Conservation (phyloP, 2,113 vertebrate genomes). For the Collichthys lucidus region DNA sequence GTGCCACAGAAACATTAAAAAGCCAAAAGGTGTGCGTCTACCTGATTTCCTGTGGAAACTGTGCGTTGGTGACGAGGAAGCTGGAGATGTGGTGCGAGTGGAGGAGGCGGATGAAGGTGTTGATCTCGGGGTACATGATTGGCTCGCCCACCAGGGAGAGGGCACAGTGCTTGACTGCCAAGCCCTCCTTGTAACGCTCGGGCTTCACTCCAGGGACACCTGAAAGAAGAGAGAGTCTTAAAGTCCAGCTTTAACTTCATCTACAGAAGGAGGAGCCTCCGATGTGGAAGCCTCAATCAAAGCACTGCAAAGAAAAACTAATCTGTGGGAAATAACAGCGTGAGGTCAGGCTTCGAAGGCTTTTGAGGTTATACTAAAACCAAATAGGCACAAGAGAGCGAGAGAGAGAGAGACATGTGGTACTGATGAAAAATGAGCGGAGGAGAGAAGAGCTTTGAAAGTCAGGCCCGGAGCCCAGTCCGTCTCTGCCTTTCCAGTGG, state of each 20-base stretch:
- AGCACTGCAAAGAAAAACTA: neutral
- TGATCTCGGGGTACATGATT: slow-evolving; percentile 97
- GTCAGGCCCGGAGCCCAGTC: neutral
- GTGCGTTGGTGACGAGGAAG: slow-evolving; percentile 96
- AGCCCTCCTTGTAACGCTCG: slow-evolving; percentile 88
- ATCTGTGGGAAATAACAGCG: neutral
- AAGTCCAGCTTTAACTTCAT: neutral
- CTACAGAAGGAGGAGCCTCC: neutral
- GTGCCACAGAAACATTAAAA: neutral
- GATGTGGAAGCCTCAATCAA: neutral
- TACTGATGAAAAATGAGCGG: slow-evolving; percentile 6
- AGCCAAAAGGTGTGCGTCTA: slow-evolving; percentile 55
- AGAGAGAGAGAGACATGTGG: neutral
- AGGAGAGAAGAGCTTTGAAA: neutral
- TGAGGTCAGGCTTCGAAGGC: neutral
- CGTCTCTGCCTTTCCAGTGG: neutral
- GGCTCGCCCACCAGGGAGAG: slow-evolving; percentile 96
- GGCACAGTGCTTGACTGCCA: slow-evolving; percentile 91
- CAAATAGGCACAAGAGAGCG: neutral
- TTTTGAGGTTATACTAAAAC: slow-evolving; percentile 2
- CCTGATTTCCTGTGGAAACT: slow-evolving; percentile 96
- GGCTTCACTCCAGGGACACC: slow-evolving; percentile 90
- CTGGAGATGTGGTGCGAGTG: slow-evolving; percentile 90
- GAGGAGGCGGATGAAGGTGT: slow-evolving; percentile 89
- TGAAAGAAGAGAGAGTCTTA: slow-evolving; percentile 56